Evolutionary conservation across 2,113 vertebrate genomes (phyloP).

Genomic region (Heterocephalus glaber): DNA sequence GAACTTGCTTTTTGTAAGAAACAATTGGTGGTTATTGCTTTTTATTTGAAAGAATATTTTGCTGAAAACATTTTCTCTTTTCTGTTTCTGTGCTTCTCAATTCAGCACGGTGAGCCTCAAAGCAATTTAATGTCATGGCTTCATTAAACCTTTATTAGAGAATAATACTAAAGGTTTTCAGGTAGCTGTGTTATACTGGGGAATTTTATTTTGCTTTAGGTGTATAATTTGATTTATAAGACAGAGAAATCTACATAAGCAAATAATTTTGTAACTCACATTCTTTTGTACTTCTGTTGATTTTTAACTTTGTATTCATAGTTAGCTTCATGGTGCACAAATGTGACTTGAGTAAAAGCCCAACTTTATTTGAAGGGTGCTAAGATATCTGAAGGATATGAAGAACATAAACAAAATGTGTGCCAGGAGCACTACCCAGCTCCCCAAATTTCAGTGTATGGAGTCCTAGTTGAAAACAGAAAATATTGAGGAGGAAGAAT

Average conservation of each 20-base stretch:
- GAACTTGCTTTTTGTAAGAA: background rate
- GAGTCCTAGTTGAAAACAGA: background rate
- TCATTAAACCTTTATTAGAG: background rate
- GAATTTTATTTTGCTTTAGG: background rate
- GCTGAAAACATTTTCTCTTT: background rate
- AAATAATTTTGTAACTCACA: background rate
- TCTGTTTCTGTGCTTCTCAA: background rate
- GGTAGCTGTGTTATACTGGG: background rate
- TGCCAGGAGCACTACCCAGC: background rate
- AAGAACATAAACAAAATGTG: background rate
- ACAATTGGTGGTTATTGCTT: background rate
- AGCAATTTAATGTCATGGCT: background rate
- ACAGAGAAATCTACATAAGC: background rate
- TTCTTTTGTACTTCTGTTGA: background rate
- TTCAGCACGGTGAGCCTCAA: background rate
- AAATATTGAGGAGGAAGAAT: background rate
- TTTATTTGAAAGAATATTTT: background rate
- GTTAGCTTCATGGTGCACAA: background rate
- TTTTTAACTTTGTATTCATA: background rate
- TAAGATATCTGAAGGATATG: background rate
- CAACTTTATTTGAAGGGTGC: background rate
- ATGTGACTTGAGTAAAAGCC: background rate
- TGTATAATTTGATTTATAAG: background rate
- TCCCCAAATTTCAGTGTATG: background rate
- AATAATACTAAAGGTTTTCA: background rate